These are phyloP conservation scores for Sinotaia quadrata DNA, from an alignment of 2,888 invertebrate genomes.

Conservation along the genomic window DNA sequence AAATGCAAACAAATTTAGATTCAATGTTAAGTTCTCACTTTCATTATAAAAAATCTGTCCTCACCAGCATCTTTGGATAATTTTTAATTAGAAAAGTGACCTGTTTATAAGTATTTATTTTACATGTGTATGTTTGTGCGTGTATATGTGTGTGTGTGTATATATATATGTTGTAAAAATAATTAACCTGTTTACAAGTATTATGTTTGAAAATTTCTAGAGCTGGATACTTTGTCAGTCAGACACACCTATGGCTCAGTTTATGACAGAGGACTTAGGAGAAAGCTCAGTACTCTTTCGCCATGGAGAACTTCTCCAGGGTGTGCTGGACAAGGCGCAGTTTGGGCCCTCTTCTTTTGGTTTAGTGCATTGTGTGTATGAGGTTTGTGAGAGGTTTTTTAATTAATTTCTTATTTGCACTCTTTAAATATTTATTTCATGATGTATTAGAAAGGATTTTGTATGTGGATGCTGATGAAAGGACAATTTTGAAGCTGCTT, in stretches of 20 bases:
- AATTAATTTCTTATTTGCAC: no score
- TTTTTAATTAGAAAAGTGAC: no score
- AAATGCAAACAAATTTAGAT: no score
- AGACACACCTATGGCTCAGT: neutral
- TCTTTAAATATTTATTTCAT: no score
- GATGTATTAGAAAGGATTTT: no score
- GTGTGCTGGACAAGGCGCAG: constrained; percentile 96
- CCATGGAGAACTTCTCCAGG: constrained; percentile 89
- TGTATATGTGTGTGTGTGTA: constrained; percentile 9
- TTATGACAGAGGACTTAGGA: constrained; percentile 77
- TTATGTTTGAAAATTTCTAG: constrained; percentile 11
- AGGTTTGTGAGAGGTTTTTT: constrained; percentile 73
- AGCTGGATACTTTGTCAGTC: constrained; percentile 21
- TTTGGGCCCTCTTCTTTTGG: constrained; percentile 96
- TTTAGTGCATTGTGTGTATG: constrained; percentile 94
- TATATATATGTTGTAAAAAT: neutral
- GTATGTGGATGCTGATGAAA: no score
- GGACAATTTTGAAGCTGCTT: no score
- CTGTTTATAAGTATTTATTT: no score
- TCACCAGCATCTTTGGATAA: no score
- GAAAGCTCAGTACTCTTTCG: constrained; percentile 93
- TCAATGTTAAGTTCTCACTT: no score
- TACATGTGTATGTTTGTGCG: neutral
- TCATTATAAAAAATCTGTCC: no score
- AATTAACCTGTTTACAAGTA: neutral